phyloP scores from a whole-genome alignment of 2,888 invertebrate species.

The Hirtodrosophila histrioides region DNA sequence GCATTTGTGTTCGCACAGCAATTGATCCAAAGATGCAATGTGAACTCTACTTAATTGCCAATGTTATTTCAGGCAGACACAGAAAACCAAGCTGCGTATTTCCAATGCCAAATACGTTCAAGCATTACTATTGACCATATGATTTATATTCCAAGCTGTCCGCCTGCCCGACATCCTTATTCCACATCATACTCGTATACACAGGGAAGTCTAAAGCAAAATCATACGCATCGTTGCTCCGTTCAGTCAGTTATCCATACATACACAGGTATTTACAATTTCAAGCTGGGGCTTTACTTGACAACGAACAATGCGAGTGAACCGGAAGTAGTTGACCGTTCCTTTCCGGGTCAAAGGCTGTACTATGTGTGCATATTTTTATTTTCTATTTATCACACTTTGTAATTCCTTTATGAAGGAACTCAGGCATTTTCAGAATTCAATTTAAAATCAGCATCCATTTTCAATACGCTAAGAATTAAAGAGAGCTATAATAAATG shows the following conservation, averaged over 20 bases:
- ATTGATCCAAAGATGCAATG: constrained; percentile 7
- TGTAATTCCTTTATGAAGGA: constrained; percentile 6
- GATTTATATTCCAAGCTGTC: constrained; percentile 15
- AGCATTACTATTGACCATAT: constrained; percentile 10
- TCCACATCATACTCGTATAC: constrained; percentile 5
- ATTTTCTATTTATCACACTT: constrained; percentile 25
- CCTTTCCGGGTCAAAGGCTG: constrained; percentile 8
- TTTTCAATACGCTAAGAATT: background rate
- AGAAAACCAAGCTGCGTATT: constrained; percentile 11
- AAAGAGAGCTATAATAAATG: too few relatives aligned
- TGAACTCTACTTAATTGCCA: constrained; percentile 43
- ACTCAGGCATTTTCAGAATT: background rate
- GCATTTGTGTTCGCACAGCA: constrained; percentile 8
- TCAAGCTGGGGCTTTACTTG: constrained; percentile 35
- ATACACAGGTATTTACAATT: constrained; percentile 21
- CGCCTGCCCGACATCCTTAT: background rate
- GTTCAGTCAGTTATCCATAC: constrained; percentile 16
- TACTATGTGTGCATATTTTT: background rate
- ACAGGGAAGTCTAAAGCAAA: constrained; percentile 30
- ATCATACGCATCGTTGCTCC: constrained; percentile 59
- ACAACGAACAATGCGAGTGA: constrained; percentile 10
- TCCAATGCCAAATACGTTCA: constrained; percentile 22
- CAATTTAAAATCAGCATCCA: constrained; percentile 11
- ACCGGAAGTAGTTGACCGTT: constrained; percentile 42
- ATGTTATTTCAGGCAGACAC: constrained; percentile 18